phyloP scores from a whole-genome alignment of 2,888 invertebrate species.

The Melitaea athalia region DNA sequence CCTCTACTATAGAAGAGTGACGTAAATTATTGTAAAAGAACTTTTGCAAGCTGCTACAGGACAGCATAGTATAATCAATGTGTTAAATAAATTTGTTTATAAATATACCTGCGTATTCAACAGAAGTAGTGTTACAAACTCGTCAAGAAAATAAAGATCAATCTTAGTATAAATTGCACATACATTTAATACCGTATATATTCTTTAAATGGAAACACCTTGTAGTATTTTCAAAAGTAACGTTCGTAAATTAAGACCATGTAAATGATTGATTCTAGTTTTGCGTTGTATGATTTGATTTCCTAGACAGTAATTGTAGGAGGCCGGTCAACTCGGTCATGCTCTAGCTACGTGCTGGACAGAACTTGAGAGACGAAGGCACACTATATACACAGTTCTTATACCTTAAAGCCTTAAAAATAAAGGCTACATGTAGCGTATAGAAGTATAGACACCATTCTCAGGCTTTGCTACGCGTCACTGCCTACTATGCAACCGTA shows the following conservation, averaged over 20 bases:
- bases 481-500: constrained; percentile 47
- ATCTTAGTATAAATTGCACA: too few species aligned
- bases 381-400: constrained; percentile 19
- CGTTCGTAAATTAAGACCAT: neutral
- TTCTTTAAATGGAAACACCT: neutral
- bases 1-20: too few species aligned
- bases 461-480: constrained; percentile 57
- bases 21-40: too few species aligned
- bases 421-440: constrained; percentile 29
- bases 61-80: too few species aligned
- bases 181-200: neutral
- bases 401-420: constrained; percentile 27
- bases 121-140: too few species aligned
- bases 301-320: constrained; percentile 39
- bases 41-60: too few species aligned
- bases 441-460: constrained; percentile 52
- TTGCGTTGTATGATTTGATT: constrained; percentile 17
- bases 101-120: too few species aligned
- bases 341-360: constrained; percentile 38
- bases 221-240: neutral
- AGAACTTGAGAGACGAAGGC: constrained; percentile 32
- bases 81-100: too few species aligned
- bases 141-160: too few species aligned
- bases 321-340: constrained; percentile 43
- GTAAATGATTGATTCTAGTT: constrained; percentile 8